Base-by-base conservation (phyloP, 1,140 invertebrate genomes). In the Caenorhabditis briggsae region DNA sequence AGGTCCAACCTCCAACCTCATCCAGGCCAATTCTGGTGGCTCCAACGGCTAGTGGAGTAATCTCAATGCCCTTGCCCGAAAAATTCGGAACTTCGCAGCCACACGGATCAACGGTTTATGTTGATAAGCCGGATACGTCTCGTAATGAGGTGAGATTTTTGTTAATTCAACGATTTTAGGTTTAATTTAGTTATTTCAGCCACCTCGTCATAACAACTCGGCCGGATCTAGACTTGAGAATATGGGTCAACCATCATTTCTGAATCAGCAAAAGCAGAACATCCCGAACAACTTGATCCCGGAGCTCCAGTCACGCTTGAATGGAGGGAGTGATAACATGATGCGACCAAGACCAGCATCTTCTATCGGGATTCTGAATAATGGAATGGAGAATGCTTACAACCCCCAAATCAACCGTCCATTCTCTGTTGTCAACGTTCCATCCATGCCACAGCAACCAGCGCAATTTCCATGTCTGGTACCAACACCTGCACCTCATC, bases 311-410 rank as follows among this genome's bases (percentile, higher is more conserved):
- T 20, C n/a, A 9, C 70, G 70, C 12, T 18, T 78, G 5, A 78
- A 78, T 50, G 11, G 46, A 7, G 70, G 65, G 46, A 48, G 41
- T 78, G 20, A 11, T 33, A 33, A 33, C 33, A 23, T 50, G 41
- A 70, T 70, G 64, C 70, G 70, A 20, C 70, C 70, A 23, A 46
- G 70, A 9, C 70, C 70, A 20, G 70, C 46, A 20, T 78, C 70
- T 23, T 78, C 70, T 0, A 78, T 78, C 53, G 70, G 70, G 7
- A 20, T 78, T 16, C 70, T 50, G 23, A 78, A 50, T n/a, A 78
- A 50, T 50, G 43, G 7, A 2, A 12, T 78, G 43, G 46, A 33
- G 33, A 33, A 50, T n/a, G 11, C n/a, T 2, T 53, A 20, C n/a
- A 78, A 78, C 20, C 43, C 70, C 23, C 43, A 78, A 14, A 14